Base-by-base conservation (phyloP, 2,888 invertebrate genomes). In the Noctuana brunneofusca region DNA sequence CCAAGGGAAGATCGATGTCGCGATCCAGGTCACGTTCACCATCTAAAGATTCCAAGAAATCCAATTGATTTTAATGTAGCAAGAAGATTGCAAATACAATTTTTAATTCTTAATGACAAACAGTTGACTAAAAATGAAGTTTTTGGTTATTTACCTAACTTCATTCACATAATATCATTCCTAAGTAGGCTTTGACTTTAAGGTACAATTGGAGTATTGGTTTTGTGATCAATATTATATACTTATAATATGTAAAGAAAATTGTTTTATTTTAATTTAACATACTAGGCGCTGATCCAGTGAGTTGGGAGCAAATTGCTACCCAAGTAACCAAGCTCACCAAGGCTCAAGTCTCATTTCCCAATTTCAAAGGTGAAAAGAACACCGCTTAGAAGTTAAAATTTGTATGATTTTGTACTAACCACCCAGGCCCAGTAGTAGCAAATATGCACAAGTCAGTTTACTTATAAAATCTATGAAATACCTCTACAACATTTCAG, bases 41-140 rank as follows among this genome's bases (percentile, higher is more conserved):
- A 70, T 90, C 90, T 70, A 91, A 90, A 79, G 90, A 90, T 68
- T 91, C 91, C 20, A 91, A 91, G 75, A 91, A 91, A 76, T 91
- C 91, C 16, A 85, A 83, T 74, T 91, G 86, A 78, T 64, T 63
- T 63, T 55, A 5, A 35, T 63, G 54, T 30, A 52, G 38, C n/a
- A 27, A 18, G 27, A 27, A 18, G 27, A 20, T 49, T 55, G 38
- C 62, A 56, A 27, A 50, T 50, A 41, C 50, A 56, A 56, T 63
- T 63, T 53, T 22, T 50, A 38, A 62, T 46, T 46, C 27, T 43
- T 53, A 55, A 49, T 55, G 49, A 57, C 32, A 57, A 41, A 57
- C 57, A 63, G 50, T 57, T 57, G 56, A 63, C 54, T 62, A 24
- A 48, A 38, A n/a, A 32, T 46, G 43, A 57, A 57, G 57, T 63